Conservation (phyloP, 1,140 invertebrate genomes). For the Coenobita brevimanus region DNA sequence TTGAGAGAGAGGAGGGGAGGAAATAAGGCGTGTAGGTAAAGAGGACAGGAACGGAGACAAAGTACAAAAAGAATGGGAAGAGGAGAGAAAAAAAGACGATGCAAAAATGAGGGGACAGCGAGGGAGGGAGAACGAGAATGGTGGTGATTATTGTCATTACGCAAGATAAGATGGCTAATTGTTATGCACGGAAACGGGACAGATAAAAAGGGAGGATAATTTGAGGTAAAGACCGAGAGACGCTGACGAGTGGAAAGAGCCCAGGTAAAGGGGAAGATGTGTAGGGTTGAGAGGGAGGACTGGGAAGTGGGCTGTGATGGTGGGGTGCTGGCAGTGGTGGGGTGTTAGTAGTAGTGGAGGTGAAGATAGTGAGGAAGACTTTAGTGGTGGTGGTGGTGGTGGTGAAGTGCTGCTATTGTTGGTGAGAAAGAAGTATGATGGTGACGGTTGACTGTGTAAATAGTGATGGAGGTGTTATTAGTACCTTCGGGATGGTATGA, state of each 20-base stretch:
- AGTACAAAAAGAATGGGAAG: slow-evolving; percentile 1
- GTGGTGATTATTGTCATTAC: slow-evolving; percentile 44
- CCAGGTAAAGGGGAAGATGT: not conserved
- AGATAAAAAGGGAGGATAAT: slow-evolving; percentile 23
- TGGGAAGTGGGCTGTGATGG: not conserved
- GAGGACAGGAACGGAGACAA: not conserved
- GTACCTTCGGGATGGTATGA: too few species aligned
- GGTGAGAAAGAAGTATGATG: not conserved
- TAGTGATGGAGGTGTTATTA: too few species aligned
- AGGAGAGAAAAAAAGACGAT: too few species aligned
- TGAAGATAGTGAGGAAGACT: not conserved
- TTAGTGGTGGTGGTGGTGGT: too few species aligned
- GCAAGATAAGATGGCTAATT: slow-evolving; percentile 44
- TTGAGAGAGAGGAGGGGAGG: not conserved
- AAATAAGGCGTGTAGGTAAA: not conserved
- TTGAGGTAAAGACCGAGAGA: slow-evolving; percentile 12
- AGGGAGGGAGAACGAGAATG: slow-evolving; percentile 28
- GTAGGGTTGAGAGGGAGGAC: not conserved
- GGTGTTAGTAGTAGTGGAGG: not conserved
- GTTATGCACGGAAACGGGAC: slow-evolving; percentile 36
- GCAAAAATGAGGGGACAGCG: slow-evolving; percentile 2
- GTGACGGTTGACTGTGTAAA: too few species aligned
- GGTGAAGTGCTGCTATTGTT: too few species aligned
- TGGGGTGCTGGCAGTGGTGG: not conserved
- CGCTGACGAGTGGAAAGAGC: not conserved